Percentiles rank a stretch among this genome's conserved stretches.
These are phyloP conservation scores for Origma solitaria DNA, from an alignment of 2,113 vertebrate genomes.

Conservation along the genomic window DNA sequence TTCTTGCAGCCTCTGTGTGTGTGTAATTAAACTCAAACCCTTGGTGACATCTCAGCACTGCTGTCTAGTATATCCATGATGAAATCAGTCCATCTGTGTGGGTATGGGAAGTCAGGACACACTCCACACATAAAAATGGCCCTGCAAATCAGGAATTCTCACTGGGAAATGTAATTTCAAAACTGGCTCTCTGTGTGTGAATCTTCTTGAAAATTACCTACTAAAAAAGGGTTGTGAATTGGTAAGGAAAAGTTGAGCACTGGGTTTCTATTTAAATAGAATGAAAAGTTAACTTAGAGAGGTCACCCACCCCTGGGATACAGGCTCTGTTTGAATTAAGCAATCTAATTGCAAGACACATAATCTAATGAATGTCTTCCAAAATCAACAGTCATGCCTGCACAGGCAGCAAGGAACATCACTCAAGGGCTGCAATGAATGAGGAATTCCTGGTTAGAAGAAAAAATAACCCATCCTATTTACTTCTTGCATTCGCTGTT, in stretches of 20 bases:
- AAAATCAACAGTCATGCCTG: constrained; percentile 14
- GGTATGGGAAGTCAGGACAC: background rate
- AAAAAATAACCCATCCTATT: background rate
- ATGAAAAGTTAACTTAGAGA: background rate
- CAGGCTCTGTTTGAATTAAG: constrained; percentile 30
- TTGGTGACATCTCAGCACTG: background rate
- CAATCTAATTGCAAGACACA: constrained; percentile 31
- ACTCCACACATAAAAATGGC: background rate
- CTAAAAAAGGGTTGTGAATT: background rate
- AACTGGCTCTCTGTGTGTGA: background rate
- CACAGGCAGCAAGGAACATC: background rate
- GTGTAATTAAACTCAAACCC: background rate
- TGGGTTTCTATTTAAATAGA: background rate
- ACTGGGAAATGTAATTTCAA: background rate
- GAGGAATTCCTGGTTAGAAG: background rate
- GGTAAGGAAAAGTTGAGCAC: background rate
- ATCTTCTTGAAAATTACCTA: background rate
- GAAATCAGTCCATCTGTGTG: background rate
- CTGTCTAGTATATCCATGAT: background rate
- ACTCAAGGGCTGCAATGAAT: background rate
- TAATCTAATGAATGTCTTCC: background rate
- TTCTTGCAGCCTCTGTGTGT: background rate
- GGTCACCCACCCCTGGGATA: constrained; percentile 33
- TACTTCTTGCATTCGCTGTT: background rate
- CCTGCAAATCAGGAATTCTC: background rate